Conservation (phyloP, 2,113 vertebrate species). For the Dolichallabes microphthalmus region DNA sequence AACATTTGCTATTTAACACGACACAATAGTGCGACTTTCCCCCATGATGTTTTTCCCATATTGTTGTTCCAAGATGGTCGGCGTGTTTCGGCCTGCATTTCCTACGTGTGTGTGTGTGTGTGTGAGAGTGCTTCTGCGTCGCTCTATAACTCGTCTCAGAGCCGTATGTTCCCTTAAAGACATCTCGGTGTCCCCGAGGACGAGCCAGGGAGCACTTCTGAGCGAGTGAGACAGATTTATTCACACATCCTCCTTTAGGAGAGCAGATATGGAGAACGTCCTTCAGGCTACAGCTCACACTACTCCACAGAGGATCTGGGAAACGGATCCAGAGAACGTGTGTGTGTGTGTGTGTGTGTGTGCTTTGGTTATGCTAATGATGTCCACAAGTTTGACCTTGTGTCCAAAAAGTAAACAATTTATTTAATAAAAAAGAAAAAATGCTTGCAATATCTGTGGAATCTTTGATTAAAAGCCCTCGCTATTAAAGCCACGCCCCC, state of each 20-base stretch:
- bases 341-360: constrained; percentile 6
- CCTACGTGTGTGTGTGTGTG: background rate
- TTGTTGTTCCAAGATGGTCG: background rate
- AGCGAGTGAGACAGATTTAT: constrained; percentile 37
- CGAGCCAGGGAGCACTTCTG: background rate
- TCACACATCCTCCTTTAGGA: constrained; percentile 30
- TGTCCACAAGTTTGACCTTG: constrained; percentile 5
- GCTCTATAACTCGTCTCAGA: background rate
- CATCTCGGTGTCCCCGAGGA: background rate
- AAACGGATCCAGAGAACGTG: background rate
- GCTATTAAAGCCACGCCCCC: background rate
- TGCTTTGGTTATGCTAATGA: background rate
- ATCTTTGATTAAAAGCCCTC: background rate
- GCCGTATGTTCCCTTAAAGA: background rate
- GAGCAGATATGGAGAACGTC: constrained; percentile 30
- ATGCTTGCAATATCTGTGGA: background rate
- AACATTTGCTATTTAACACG: background rate
- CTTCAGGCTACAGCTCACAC: constrained; percentile 23
- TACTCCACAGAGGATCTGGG: background rate
- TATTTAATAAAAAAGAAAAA: background rate
- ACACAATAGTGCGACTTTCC: background rate
- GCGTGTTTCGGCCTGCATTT: background rate
- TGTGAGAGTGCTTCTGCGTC: background rate
- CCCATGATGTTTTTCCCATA: background rate
- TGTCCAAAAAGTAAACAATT: background rate